phyloP scores from a whole-genome alignment of 1,140 invertebrate genomes.

The Brachionus koreanus region DNA sequence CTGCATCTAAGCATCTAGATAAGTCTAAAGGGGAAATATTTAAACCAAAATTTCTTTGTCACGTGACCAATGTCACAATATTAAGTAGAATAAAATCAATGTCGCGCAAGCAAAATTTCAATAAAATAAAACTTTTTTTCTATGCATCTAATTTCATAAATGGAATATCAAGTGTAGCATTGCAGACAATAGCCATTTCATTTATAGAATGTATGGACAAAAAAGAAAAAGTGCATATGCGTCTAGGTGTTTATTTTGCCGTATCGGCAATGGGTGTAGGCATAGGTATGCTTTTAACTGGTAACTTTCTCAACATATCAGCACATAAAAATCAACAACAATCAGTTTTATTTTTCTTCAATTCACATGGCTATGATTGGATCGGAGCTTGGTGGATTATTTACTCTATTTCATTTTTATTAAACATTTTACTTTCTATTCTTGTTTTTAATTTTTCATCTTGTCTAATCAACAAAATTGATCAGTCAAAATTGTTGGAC shows the following conservation, averaged over 20 bases:
- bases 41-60: not conserved
- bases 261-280: slow-evolving; percentile 22
- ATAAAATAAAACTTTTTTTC: slow-evolving; percentile 27
- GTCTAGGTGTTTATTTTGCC: slow-evolving; percentile 41
- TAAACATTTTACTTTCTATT: slow-evolving; percentile 2
- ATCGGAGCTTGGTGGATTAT: slow-evolving; percentile 43
- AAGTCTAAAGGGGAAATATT: not conserved
- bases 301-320: slow-evolving; percentile 31
- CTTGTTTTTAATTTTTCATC: not conserved
- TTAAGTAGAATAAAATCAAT: not conserved
- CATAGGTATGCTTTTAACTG: slow-evolving; percentile 32
- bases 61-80: not conserved
- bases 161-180: slow-evolving; percentile 31
- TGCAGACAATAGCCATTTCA: slow-evolving; percentile 29
- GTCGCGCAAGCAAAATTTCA: not conserved
- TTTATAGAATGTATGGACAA: slow-evolving; percentile 25
- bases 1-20: not conserved
- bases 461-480: not conserved
- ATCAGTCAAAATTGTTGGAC: not conserved
- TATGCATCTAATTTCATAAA: slow-evolving; percentile 7
- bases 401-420: not conserved
- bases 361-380: not conserved
- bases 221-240: slow-evolving; percentile 7
- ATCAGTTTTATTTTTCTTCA: not conserved
- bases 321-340: not conserved